Percentiles rank a stretch among this genome's conserved stretches.
Evolutionary conservation across 2,888 invertebrate species (phyloP).

Genomic region (Aproaerema taeniolella): DNA sequence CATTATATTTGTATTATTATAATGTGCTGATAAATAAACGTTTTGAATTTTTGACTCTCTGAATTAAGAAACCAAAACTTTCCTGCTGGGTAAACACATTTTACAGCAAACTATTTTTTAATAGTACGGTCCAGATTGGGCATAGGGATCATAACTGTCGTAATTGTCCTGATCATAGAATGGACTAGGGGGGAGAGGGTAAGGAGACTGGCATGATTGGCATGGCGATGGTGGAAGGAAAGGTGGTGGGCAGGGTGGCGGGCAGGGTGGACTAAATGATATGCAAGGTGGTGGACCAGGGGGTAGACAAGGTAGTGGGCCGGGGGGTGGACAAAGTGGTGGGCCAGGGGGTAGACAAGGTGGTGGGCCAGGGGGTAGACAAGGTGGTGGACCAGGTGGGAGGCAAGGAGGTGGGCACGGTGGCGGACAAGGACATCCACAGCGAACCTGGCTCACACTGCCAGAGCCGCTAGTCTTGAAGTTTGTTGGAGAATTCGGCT

Average conservation of each 20-base stretch:
- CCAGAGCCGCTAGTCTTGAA: conserved; percentile 43
- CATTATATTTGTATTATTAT: no score
- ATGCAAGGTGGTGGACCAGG: conserved; percentile 2
- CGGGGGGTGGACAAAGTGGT: neutral
- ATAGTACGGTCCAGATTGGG: no score
- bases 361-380: no score
- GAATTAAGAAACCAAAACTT: no score
- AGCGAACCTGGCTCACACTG: no score
- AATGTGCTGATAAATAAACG: no score
- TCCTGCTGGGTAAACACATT: no score
- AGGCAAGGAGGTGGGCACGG: conserved; percentile 2
- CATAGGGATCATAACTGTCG: no score
- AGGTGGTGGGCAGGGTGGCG: neutral
- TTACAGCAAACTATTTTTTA: no score
- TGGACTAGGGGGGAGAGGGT: conserved; percentile 12
- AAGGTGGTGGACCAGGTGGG: conserved; percentile 7
- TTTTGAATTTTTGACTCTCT: no score
- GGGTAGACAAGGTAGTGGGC: conserved; percentile 1
- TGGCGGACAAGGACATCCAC: conserved; percentile 7
- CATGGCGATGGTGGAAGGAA: conserved; percentile 6
- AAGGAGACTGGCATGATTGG: conserved; percentile 10
- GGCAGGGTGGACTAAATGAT: conserved; percentile 11
- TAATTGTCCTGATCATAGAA: no score
- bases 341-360: conserved; percentile 12
- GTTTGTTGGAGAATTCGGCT: conserved; percentile 38